A percentile compares a stretch with the other conserved stretches of the same genome.
Conservation (phyloP, 2,888 invertebrate genomes). For the Bombylius major region DNA sequence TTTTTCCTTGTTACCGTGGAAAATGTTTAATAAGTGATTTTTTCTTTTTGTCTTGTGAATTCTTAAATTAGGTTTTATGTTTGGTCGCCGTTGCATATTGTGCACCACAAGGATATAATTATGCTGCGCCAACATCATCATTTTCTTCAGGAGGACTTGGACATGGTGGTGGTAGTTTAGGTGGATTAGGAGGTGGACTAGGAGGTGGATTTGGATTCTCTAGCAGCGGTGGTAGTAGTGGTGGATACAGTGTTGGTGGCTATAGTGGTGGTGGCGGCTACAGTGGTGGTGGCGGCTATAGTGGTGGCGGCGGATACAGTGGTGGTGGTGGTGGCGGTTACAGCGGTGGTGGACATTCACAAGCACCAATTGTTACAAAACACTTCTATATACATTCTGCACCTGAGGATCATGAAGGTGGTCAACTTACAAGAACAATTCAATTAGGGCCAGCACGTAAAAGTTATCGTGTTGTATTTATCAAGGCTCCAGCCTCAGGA, state of each 20-base stretch:
- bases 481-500: slow-evolving; percentile 33
- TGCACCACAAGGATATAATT: background rate
- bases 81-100: background rate
- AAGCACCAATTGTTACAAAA: slow-evolving; percentile 9
- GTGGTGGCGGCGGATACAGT: background rate
- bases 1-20: no score
- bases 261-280: background rate
- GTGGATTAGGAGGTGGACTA: no score
- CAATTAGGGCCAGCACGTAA: slow-evolving; percentile 31
- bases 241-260: background rate
- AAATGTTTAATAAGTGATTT: no score
- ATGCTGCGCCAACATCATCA: background rate
- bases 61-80: background rate
- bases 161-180: background rate
- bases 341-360: background rate
- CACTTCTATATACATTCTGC: slow-evolving; percentile 16
- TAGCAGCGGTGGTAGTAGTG: background rate
- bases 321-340: background rate
- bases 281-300: background rate
- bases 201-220: background rate
- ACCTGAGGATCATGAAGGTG: slow-evolving; percentile 13
- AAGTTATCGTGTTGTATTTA: slow-evolving; percentile 35
- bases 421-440: slow-evolving; percentile 3
- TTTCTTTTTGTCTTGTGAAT: background rate
- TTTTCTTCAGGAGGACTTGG: background rate